Base-by-base conservation (phyloP, 2,888 invertebrate species). In the Gerris lacustris region DNA sequence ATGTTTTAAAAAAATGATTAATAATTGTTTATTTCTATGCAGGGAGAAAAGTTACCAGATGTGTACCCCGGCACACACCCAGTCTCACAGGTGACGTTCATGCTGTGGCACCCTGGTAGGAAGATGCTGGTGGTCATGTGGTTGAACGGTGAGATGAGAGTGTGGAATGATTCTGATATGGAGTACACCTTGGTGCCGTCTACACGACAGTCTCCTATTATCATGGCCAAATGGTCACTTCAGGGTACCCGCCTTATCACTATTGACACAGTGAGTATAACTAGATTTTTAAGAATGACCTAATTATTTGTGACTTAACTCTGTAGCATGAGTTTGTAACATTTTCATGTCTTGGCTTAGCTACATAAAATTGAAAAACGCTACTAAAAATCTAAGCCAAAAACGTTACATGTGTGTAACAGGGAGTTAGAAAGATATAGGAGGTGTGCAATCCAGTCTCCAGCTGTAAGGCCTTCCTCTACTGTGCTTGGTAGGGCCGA, bases 51-150 rank as follows among this genome's bases (percentile, higher is more conserved):
- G 11, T 80, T 91, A 72, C 86, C 86, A 75, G 91, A 90, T 77
- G 86, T 91, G 63, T 89, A 88, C 69, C 89, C 88, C 80, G 88
- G 91, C 2, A 86, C 87, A 66, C 87, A 92, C 77, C 80, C 88
- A 44, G 87, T 88, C 17, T 89, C 90, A 69, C 92, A 92, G 83
- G 90, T 91, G 0, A 90, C 92, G 17, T 87, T 90, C 2, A 79
- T 94, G 55, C 85, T 87, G 5, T 97, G 97, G 96, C 96, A 97
- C 81, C 95, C 96, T 0, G 87, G 87, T 69, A 86, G 89, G 78
- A 87, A 88, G 71, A 83, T 94, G 71, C 81, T 97, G 69, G 90
- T 90, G 2, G 89, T 90, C 64, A 94, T 94, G 6, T 96, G 95
- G 94, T 94, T 95, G 81, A 93, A 89, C 78, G 96, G 96, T 7